phyloP scores from a whole-genome alignment of 2,888 invertebrate species.

The Dione vanillae region DNA sequence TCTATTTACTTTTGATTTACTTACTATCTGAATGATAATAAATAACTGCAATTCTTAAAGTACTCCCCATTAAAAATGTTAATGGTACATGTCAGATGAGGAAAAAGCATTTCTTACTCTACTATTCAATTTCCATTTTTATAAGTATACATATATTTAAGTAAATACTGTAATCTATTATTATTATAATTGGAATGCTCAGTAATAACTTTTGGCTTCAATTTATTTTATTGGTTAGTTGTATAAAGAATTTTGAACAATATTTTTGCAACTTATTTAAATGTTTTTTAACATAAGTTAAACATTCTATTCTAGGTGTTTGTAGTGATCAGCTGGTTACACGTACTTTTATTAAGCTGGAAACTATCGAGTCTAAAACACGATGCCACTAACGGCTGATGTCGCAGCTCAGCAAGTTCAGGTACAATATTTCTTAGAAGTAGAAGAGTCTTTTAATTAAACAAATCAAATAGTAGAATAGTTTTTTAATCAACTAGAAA shows the following conservation, averaged over 20 bases:
- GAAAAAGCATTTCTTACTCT: no score
- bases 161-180: background rate
- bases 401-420: conserved; percentile 89
- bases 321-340: conserved; percentile 79
- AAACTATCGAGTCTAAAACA: conserved; percentile 64
- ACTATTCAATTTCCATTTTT: background rate
- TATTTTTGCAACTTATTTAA: background rate
- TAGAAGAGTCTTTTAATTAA: background rate
- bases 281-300: background rate
- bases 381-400: conserved; percentile 91
- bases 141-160: background rate
- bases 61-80: no score
- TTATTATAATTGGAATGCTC: background rate
- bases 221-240: conserved; percentile 12
- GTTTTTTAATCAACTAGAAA: no score
- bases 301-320: conserved; percentile 57
- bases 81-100: no score
- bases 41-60: no score
- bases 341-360: conserved; percentile 78
- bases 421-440: no score
- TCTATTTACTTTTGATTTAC: no score
- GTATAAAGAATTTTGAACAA: background rate
- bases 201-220: background rate
- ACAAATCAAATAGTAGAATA: no score
- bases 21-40: no score